Evolutionary conservation across 2,113 vertebrate genomes (phyloP).

Genomic region (Bambusicola thoracicus): DNA sequence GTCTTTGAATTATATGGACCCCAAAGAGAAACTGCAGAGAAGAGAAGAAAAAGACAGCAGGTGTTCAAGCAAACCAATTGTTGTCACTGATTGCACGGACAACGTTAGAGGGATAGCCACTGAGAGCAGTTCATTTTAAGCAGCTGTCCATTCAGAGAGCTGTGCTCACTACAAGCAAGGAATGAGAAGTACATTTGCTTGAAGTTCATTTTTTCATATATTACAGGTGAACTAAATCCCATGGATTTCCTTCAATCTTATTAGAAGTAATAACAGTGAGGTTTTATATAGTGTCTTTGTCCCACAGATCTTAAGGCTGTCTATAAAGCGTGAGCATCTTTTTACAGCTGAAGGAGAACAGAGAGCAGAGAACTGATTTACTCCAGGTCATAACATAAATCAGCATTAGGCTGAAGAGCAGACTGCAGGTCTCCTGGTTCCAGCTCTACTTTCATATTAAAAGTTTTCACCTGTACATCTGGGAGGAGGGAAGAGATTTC

Average conservation of each 20-base stretch:
- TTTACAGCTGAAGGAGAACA: background rate
- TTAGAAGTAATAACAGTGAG: background rate
- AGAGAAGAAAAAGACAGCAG: slow-evolving; percentile 35
- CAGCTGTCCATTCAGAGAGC: background rate
- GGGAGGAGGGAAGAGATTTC: background rate
- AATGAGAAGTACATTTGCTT: background rate
- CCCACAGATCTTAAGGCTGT: background rate
- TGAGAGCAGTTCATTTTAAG: background rate
- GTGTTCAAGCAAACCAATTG: slow-evolving; percentile 28
- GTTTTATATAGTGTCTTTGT: background rate
- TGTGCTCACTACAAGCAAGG: background rate
- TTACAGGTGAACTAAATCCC: background rate
- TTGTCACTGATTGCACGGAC: background rate
- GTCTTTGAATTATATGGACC: slow-evolving; percentile 7
- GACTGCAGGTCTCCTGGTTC: background rate
- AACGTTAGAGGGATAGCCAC: background rate
- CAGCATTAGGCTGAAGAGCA: background rate
- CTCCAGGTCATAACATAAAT: background rate
- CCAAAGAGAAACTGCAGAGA: slow-evolving; percentile 8
- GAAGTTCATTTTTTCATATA: background rate
- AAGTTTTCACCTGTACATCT: background rate
- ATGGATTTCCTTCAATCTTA: background rate
- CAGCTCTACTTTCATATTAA: background rate
- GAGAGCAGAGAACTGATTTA: background rate
- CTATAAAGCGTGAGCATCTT: background rate